Percentiles rank a stretch among this genome's conserved stretches.
These are phyloP conservation scores for Atherinosoma microstoma DNA, from an alignment of 2,797 vertebrate species.

Conservation along the genomic window DNA sequence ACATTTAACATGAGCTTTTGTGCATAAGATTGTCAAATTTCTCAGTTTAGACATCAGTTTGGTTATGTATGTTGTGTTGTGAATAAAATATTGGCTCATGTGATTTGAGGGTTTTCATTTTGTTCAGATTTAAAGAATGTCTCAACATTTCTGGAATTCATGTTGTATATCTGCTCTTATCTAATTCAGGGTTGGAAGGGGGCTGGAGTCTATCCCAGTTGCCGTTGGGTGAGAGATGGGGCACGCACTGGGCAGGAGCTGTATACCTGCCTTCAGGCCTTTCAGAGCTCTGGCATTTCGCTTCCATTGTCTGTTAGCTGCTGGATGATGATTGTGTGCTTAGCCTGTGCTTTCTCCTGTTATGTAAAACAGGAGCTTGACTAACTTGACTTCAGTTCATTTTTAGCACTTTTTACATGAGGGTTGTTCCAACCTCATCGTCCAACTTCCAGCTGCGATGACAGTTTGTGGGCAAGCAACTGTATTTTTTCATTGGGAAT, in stretches of 20 bases:
- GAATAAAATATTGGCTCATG: no score
- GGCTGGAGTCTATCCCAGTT: background rate
- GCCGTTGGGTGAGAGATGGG: background rate
- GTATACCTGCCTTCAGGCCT: constrained; percentile 57
- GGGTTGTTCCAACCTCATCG: constrained; percentile 51
- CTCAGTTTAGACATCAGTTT: no score
- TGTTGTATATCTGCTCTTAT: background rate
- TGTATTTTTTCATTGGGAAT: background rate
- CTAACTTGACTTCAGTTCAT: constrained; percentile 17
- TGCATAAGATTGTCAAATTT: no score
- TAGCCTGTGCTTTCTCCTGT: constrained; percentile 59
- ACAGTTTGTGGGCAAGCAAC: constrained; percentile 21
- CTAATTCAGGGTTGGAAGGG: background rate
- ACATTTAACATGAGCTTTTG: no score
- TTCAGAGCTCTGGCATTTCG: constrained; percentile 60
- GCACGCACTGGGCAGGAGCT: constrained; percentile 25
- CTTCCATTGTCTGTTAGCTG: constrained; percentile 55
- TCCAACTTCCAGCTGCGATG: constrained; percentile 13
- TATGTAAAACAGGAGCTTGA: constrained; percentile 45
- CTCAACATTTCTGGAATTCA: no score
- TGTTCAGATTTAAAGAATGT: no score
- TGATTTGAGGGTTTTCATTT: no score
- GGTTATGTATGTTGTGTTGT: no score
- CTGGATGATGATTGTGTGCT: constrained; percentile 57
- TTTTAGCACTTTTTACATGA: constrained; percentile 11